These are phyloP conservation scores for Sapayoa aenigma DNA, from an alignment of 2,113 vertebrate species.

Conservation along the genomic window DNA sequence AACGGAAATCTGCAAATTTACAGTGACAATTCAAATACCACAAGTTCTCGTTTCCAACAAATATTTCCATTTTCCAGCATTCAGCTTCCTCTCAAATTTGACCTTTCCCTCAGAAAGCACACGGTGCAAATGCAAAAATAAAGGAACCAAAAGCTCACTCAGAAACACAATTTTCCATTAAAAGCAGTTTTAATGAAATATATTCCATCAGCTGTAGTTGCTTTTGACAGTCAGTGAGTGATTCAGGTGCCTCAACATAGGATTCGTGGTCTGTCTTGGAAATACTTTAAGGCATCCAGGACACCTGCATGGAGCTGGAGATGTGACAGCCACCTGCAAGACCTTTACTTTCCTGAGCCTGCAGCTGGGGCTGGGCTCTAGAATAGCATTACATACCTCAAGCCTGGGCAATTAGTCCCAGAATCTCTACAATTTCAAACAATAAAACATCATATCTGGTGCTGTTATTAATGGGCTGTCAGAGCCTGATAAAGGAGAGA, in stretches of 20 bases:
- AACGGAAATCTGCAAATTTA: not conserved
- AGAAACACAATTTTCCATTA: not conserved
- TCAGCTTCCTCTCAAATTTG: not conserved
- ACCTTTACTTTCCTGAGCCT: not conserved
- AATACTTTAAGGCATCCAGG: not conserved
- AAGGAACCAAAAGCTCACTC: not conserved
- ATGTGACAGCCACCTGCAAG: not conserved
- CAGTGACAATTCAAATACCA: conserved; percentile 24
- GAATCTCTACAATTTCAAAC: not conserved
- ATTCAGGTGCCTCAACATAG: not conserved
- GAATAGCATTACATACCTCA: not conserved
- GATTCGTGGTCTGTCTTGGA: not conserved
- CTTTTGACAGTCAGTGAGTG: not conserved
- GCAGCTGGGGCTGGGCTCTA: not conserved
- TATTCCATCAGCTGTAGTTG: not conserved
- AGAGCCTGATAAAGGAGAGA: not conserved
- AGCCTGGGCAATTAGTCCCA: not conserved
- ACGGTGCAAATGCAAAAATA: not conserved
- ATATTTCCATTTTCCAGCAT: conserved; percentile 22
- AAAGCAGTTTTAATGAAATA: conserved; percentile 25
- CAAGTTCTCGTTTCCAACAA: not conserved
- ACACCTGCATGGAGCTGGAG: not conserved
- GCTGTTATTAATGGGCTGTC: not conserved
- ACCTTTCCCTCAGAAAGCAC: not conserved
- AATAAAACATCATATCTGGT: not conserved